Conservation (phyloP, 2,113 vertebrate species). For the Tor tambroides region DNA sequence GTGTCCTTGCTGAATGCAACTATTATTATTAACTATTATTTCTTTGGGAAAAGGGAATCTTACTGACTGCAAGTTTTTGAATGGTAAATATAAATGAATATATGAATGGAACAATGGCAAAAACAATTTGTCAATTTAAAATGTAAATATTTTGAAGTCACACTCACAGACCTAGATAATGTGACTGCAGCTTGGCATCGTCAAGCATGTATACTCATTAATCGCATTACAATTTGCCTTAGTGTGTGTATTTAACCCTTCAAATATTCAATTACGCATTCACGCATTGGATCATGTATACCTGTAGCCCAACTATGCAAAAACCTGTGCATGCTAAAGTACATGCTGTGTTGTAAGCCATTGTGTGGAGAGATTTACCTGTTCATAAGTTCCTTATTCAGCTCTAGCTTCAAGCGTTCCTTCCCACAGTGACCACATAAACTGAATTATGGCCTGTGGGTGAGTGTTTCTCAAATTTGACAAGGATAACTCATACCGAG, state of each 20-base stretch:
- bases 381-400: not conserved
- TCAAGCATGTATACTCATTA: not conserved
- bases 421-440: slow-evolving; percentile 6
- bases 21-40: no score
- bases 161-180: not conserved
- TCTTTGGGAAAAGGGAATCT: no score
- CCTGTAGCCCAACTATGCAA: not conserved
- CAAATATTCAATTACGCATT: not conserved
- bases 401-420: not conserved
- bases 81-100: not conserved
- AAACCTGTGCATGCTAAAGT: not conserved
- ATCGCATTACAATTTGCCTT: not conserved
- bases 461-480: not conserved
- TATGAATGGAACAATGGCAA: not conserved
- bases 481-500: slow-evolving; percentile 3
- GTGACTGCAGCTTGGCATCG: not conserved
- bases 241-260: not conserved
- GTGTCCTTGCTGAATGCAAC: not conserved
- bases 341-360: not conserved
- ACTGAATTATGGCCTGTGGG: slow-evolving; percentile 16
- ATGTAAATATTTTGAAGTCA: not conserved
- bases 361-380: not conserved
- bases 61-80: not conserved
- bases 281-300: not conserved
- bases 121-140: not conserved